Evolutionary conservation across 2,113 vertebrate species (phyloP).

Genomic region (Syngnathus scovelli): DNA sequence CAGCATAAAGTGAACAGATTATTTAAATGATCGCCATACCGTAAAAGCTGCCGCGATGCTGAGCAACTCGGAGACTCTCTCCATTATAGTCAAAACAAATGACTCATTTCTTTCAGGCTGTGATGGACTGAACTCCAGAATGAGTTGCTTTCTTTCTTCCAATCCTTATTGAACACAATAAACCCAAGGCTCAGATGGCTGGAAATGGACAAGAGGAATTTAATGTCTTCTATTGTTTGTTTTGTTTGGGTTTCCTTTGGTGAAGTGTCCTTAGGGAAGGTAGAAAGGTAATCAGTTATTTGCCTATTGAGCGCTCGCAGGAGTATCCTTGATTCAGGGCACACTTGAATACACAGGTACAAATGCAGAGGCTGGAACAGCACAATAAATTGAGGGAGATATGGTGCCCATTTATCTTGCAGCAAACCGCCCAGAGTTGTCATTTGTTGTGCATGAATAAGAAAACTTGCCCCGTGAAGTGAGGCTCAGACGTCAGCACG

Average conservation of each 20-base stretch:
- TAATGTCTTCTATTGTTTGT: not conserved
- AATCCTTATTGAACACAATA: not conserved
- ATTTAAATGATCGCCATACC: conserved; percentile 11
- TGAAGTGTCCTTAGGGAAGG: conserved; percentile 14
- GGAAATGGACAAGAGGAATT: conserved; percentile 11
- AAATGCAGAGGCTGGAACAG: conserved; percentile 6
- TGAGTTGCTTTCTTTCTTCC: not conserved
- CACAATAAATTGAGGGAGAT: conserved; percentile 37
- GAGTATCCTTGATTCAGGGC: conserved; percentile 35
- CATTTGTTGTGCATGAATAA: conserved; percentile 41
- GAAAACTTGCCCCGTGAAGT: conserved; percentile 10
- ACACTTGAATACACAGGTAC: conserved; percentile 23
- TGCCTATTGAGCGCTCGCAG: conserved; percentile 32
- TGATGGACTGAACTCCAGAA: not conserved
- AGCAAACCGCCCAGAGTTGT: conserved; percentile 22
- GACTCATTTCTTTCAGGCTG: not conserved
- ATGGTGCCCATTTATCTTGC: conserved; percentile 45
- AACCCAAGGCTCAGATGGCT: not conserved
- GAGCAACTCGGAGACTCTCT: conserved; percentile 10
- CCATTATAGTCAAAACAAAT: conserved; percentile 13
- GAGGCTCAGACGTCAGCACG: conserved; percentile 17
- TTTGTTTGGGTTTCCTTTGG: conserved; percentile 14
- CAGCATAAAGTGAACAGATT: conserved; percentile 20
- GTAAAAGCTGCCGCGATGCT: conserved; percentile 5
- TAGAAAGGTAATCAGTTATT: conserved; percentile 38